phyloP scores from a whole-genome alignment of 2,888 invertebrate genomes.

The Eilema griseolum region DNA sequence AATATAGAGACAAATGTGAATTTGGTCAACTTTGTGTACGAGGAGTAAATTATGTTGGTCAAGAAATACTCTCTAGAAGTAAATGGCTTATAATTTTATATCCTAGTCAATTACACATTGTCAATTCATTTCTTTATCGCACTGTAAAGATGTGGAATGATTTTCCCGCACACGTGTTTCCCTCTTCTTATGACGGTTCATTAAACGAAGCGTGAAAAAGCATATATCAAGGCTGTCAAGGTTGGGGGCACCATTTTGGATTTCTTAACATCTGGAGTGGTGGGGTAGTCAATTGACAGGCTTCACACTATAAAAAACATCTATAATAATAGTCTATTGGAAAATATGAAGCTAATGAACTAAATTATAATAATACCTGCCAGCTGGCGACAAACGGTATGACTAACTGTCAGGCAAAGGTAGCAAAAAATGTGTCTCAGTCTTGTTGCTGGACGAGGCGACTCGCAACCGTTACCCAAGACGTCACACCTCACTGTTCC shows the following conservation, averaged over 20 bases:
- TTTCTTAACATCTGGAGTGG: too few species aligned
- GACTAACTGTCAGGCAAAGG: conserved; percentile 22
- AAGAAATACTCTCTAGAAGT: not conserved
- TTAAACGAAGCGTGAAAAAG: too few species aligned
- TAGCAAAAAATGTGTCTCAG: conserved; percentile 40
- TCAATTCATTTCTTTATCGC: too few species aligned
- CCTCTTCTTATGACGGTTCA: too few species aligned
- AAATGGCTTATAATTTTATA: not conserved
- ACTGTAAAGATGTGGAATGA: too few species aligned
- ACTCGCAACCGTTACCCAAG: conserved; percentile 44
- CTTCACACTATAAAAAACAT: too few species aligned
- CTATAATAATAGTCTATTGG: not conserved
- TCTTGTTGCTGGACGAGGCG: conserved; percentile 26
- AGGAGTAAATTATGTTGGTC: not conserved
- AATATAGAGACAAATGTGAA: not conserved
- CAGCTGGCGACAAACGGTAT: conserved; percentile 22
- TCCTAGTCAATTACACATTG: not conserved
- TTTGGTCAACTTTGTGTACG: not conserved
- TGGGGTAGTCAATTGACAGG: too few species aligned
- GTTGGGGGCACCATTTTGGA: too few species aligned
- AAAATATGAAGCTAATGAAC: conserved; percentile 12
- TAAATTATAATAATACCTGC: conserved; percentile 1
- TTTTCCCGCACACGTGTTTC: too few species aligned
- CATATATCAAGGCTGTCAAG: too few species aligned
- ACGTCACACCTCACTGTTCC: conserved; percentile 49